A percentile compares a stretch with the other conserved stretches of the same genome.
phyloP scores from a whole-genome alignment of 1,140 invertebrate species.

The Neotoxoptera formosana region DNA sequence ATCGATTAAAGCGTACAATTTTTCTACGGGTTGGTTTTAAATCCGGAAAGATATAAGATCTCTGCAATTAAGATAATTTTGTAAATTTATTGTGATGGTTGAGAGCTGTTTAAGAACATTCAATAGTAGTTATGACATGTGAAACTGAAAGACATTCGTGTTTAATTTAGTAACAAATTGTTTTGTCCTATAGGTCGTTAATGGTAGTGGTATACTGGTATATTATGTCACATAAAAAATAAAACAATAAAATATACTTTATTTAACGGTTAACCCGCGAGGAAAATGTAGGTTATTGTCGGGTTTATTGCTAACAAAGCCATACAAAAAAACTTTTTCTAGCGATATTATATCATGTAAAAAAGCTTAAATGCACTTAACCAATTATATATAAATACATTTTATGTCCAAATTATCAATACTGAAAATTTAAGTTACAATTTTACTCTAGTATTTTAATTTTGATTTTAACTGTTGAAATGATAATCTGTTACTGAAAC shows the following conservation, averaged over 20 bases:
- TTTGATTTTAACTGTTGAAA: neutral
- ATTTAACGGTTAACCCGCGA: neutral
- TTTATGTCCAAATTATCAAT: neutral
- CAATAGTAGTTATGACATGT: neutral
- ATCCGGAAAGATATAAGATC: conserved; percentile 8
- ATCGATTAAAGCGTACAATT: conserved; percentile 27
- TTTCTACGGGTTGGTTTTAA: neutral
- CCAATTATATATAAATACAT: neutral
- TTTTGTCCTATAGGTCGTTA: neutral
- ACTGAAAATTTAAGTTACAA: neutral
- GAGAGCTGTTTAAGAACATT: neutral
- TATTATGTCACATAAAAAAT: conserved; percentile 17
- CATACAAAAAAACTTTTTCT: neutral
- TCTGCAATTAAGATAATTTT: conserved; percentile 2
- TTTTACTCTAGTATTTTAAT: neutral
- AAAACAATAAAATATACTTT: conserved; percentile 26
- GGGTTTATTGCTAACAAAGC: conserved; percentile 9
- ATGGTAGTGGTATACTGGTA: neutral
- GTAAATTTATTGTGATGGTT: neutral
- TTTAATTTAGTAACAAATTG: conserved; percentile 16
- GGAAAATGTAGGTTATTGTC: conserved; percentile 33
- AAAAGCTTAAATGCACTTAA: neutral
- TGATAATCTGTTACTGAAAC: no score
- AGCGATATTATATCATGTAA: neutral
- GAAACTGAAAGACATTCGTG: neutral